These are phyloP conservation scores for Chitala chitala DNA, from an alignment of 2,113 vertebrate species.

Conservation along the genomic window DNA sequence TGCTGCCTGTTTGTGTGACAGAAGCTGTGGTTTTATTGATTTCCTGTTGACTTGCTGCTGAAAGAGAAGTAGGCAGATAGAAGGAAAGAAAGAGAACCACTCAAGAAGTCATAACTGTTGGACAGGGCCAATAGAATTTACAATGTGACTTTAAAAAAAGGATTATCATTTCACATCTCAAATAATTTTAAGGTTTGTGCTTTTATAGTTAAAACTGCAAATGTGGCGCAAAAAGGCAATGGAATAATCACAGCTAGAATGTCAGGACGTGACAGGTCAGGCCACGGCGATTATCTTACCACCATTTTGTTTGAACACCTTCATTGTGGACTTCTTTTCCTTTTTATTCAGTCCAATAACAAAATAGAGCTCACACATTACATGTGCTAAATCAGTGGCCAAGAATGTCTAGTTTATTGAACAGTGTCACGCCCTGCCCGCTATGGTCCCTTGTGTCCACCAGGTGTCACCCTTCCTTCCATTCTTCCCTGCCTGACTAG, in stretches of 20 bases:
- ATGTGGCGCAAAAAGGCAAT: neutral
- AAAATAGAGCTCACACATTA: neutral
- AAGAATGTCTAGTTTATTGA: neutral
- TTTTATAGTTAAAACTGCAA: neutral
- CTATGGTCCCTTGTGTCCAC: no score
- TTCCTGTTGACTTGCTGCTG: slow-evolving; percentile 68
- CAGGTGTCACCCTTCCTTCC: no score
- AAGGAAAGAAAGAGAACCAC: slow-evolving; percentile 1
- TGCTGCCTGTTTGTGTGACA: slow-evolving; percentile 47
- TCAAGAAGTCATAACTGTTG: slow-evolving; percentile 5
- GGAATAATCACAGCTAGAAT: neutral
- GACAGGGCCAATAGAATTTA: no score
- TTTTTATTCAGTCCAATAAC: neutral
- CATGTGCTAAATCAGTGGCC: neutral
- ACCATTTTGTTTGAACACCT: neutral
- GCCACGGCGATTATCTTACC: neutral
- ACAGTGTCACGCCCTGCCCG: no score
- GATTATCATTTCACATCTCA: neutral
- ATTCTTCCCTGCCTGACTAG: no score
- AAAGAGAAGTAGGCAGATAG: slow-evolving; percentile 59
- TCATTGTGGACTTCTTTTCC: neutral
- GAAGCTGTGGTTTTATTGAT: slow-evolving; percentile 62
- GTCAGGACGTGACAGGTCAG: neutral
- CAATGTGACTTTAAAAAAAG: neutral
- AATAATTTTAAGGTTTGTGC: neutral